Evolutionary conservation across 2,113 vertebrate genomes (phyloP).

Genomic region (Rhabdomys dilectus): DNA sequence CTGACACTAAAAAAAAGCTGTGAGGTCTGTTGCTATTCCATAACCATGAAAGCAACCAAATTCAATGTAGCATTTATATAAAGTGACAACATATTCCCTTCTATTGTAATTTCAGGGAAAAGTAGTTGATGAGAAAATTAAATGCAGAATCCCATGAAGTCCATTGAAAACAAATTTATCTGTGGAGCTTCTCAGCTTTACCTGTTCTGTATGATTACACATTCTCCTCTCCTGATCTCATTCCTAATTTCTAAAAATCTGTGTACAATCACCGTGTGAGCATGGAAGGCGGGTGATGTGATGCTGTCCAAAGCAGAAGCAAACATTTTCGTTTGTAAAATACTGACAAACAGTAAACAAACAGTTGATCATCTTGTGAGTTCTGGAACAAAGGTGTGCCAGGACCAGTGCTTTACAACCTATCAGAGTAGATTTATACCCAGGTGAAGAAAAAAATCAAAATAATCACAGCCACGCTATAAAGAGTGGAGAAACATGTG

Average conservation of each 20-base stretch:
- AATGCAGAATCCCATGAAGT: not conserved
- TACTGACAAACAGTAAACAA: not conserved
- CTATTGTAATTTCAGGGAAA: slow-evolving; percentile 9
- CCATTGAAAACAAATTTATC: not conserved
- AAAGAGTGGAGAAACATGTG: not conserved
- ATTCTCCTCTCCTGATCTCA: not conserved
- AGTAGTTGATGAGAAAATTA: slow-evolving; percentile 31
- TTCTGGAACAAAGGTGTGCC: not conserved
- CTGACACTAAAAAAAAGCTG: not conserved
- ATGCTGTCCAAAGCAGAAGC: slow-evolving; percentile 18
- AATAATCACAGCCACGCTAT: not conserved
- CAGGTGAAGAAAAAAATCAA: not conserved
- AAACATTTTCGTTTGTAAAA: not conserved
- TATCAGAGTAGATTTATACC: not conserved
- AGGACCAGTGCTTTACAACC: not conserved
- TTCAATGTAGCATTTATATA: not conserved
- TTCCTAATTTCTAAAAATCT: slow-evolving; percentile 13
- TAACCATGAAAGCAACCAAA: not conserved
- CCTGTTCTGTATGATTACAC: not conserved
- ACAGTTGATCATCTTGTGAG: not conserved
- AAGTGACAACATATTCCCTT: not conserved
- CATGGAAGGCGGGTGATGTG: not conserved
- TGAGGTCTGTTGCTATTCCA: too few relatives aligned
- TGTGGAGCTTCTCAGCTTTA: not conserved
- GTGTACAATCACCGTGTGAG: not conserved